phyloP scores from a whole-genome alignment of 2,113 vertebrate genomes.

The Labeo catla region DNA sequence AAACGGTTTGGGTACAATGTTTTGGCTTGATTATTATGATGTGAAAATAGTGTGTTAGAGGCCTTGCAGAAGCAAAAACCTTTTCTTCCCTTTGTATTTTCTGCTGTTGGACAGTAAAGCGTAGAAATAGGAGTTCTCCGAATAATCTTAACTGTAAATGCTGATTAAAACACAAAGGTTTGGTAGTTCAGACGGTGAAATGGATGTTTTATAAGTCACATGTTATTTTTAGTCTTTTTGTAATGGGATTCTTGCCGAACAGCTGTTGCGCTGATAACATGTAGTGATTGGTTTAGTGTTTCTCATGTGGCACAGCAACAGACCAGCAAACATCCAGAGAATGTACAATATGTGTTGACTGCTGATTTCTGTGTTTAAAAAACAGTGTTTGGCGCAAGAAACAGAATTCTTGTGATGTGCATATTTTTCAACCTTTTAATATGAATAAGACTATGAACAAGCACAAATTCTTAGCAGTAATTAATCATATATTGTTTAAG shows the following conservation, averaged over 20 bases:
- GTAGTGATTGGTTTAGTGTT: constrained; percentile 15
- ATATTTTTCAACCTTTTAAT: not conserved
- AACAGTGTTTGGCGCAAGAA: too few species aligned
- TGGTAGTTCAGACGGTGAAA: not conserved
- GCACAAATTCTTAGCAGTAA: too few species aligned
- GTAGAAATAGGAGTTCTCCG: not conserved
- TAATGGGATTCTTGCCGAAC: not conserved
- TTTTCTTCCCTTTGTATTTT: not conserved
- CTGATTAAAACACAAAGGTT: not conserved
- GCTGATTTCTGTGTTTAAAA: too few species aligned
- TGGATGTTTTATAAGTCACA: not conserved
- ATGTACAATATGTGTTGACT: too few species aligned
- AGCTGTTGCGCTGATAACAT: constrained; percentile 28
- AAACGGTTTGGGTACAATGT: constrained; percentile 18
- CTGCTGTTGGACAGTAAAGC: not conserved
- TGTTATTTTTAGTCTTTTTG: constrained; percentile 29
- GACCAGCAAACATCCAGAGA: not conserved
- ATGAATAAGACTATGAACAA: not conserved
- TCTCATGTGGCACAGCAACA: constrained; percentile 4
- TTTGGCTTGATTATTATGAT: constrained; percentile 21
- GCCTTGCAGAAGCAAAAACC: not conserved
- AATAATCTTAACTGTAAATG: constrained; percentile 1
- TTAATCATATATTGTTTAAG: too few species aligned
- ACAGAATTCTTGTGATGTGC: too few species aligned
- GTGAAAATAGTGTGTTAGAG: not conserved